phyloP scores from a whole-genome alignment of 2,113 vertebrate species.

The Jaculus jaculus region DNA sequence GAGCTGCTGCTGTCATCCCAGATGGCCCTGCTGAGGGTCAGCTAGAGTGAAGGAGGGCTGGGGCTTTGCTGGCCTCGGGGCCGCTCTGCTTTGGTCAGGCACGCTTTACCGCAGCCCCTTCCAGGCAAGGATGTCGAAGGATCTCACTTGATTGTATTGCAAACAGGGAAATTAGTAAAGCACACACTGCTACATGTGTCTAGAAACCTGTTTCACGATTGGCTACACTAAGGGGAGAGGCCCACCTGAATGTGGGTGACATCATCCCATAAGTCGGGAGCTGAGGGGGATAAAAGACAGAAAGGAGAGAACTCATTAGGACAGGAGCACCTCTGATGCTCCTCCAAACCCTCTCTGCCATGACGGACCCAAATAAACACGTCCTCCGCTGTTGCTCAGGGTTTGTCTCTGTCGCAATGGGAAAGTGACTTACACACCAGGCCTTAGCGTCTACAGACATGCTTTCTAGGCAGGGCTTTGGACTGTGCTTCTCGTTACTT shows the following conservation, averaged over 20 bases:
- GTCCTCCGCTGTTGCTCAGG: not conserved
- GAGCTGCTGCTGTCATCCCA: not conserved
- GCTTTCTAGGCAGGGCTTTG: rapidly evolving
- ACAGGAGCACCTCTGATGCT: no score
- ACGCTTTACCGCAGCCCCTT: not conserved
- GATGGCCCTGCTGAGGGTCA: rapidly evolving
- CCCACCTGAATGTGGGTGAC: no score
- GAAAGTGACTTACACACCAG: not conserved
- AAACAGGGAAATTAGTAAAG: no score
- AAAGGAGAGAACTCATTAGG: no score
- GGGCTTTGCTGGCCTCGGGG: not conserved
- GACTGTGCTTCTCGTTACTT: not conserved
- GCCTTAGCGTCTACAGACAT: not conserved
- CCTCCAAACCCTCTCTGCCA: not conserved
- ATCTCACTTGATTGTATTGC: not conserved
- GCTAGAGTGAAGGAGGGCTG: rapidly evolving
- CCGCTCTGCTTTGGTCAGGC: rapidly evolving
- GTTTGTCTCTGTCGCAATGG: not conserved
- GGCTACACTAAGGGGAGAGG: no score
- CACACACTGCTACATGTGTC: not conserved
- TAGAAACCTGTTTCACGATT: no score
- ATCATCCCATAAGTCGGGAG: no score
- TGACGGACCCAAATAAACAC: not conserved
- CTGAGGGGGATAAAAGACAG: not conserved
- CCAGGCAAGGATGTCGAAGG: no score